These are phyloP conservation scores for Callinectes sapidus DNA, from an alignment of 2,888 invertebrate species.

Conservation along the genomic window DNA sequence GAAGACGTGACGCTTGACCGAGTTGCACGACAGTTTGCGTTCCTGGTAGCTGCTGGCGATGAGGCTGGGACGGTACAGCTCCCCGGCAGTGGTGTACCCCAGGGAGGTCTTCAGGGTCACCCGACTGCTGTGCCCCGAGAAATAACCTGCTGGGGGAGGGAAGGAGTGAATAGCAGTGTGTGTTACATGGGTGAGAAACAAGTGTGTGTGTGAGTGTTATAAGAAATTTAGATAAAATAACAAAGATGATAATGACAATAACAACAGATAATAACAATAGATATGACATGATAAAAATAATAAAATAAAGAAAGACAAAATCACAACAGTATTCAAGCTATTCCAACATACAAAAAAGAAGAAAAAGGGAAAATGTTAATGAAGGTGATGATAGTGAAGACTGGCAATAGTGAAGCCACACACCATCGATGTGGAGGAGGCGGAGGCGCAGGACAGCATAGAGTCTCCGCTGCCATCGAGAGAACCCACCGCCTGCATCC, in stretches of 20 bases:
- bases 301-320: too few relatives aligned
- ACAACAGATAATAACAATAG: too few relatives aligned
- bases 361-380: too few relatives aligned
- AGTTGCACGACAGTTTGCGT: constrained; percentile 41
- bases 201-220: not conserved
- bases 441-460: constrained; percentile 42
- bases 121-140: constrained; percentile 31
- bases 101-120: constrained; percentile 32
- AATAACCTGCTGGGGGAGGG: constrained; percentile 21
- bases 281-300: too few relatives aligned
- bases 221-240: too few relatives aligned
- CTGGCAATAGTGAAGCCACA: not conserved
- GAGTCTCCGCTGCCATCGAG: constrained; percentile 50
- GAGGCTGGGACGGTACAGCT: constrained; percentile 29
- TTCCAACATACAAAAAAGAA: too few relatives aligned
- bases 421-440: constrained; percentile 48
- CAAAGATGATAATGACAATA: too few relatives aligned
- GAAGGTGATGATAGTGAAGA: too few relatives aligned
- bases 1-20: constrained; percentile 29
- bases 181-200: not conserved
- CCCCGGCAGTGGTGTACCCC: constrained; percentile 2
- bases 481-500: not conserved
- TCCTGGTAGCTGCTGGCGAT: constrained; percentile 45
- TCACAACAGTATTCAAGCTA: too few relatives aligned
- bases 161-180: not conserved